Evolutionary conservation across 2,888 invertebrate genomes (phyloP).

Genomic region (Pharmacophagus antenor): DNA sequence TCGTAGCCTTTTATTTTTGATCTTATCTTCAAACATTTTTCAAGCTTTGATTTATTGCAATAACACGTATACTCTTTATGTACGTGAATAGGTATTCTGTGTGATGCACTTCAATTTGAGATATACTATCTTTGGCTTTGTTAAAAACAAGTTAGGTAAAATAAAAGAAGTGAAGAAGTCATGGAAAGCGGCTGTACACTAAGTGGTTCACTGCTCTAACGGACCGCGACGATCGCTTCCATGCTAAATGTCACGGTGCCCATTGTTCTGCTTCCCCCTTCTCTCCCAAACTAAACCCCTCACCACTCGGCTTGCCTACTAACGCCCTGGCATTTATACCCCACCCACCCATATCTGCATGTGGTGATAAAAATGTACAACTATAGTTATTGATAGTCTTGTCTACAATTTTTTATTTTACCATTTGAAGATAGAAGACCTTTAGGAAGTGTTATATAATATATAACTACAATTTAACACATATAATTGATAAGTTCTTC

Average conservation of each 20-base stretch:
- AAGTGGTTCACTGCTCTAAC: slow-evolving; percentile 67
- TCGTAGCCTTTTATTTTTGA: too few relatives aligned
- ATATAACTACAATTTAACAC: neutral
- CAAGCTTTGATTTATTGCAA: too few relatives aligned
- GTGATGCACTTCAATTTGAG: neutral
- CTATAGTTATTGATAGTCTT: slow-evolving; percentile 54
- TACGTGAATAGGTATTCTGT: too few relatives aligned
- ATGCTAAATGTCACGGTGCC: slow-evolving; percentile 80
- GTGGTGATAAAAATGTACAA: slow-evolving; percentile 61
- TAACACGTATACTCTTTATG: too few relatives aligned
- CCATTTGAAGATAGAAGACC: too few relatives aligned
- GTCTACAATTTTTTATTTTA: slow-evolving; percentile 29
- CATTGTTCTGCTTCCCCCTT: slow-evolving; percentile 66
- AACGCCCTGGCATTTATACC: slow-evolving; percentile 70
- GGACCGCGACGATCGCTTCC: slow-evolving; percentile 78
- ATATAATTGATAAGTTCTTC: slow-evolving; percentile 9
- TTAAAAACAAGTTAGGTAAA: slow-evolving; percentile 15
- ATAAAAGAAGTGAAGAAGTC: slow-evolving; percentile 54
- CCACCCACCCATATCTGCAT: slow-evolving; percentile 60
- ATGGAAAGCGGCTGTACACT: slow-evolving; percentile 63
- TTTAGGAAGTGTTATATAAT: neutral
- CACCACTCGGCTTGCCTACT: slow-evolving; percentile 56
- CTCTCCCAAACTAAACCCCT: slow-evolving; percentile 43
- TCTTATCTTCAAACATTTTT: too few relatives aligned
- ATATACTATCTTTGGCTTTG: neutral